A percentile compares a stretch with the other conserved stretches of the same genome.
Evolutionary conservation across 2,113 vertebrate genomes (phyloP).

Genomic region (Excalfactoria chinensis): DNA sequence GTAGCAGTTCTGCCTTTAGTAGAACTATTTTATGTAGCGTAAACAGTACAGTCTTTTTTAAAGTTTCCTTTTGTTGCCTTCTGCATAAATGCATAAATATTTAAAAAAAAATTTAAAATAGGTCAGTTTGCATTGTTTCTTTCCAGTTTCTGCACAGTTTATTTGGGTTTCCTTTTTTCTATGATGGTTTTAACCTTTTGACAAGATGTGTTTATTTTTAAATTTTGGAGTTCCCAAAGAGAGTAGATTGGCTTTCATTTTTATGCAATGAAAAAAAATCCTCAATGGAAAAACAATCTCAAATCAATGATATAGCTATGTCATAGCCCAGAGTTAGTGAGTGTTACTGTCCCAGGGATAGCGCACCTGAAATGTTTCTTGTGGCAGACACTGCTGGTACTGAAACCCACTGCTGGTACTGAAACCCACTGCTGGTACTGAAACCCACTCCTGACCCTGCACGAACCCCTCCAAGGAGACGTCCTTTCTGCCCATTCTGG

Average conservation of each 20-base stretch:
- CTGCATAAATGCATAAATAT: not conserved
- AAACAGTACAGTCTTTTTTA: not conserved
- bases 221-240: not conserved
- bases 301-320: not conserved
- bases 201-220: not conserved
- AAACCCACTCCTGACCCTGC: not conserved
- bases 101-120: not conserved
- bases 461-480: not conserved
- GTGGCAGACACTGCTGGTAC: not conserved
- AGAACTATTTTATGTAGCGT: not conserved
- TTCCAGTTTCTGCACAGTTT: not conserved
- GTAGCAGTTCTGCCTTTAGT: not conserved
- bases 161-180: not conserved
- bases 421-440: not conserved
- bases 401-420: accelerated
- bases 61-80: not conserved
- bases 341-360: not conserved
- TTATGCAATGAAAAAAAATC: not conserved
- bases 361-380: not conserved
- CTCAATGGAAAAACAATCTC: not conserved
- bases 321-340: not conserved
- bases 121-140: not conserved
- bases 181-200: not conserved
- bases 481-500: not conserved
- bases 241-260: not conserved